Base-by-base conservation (phyloP, 1,140 invertebrate genomes). In the Cydia strobilella region DNA sequence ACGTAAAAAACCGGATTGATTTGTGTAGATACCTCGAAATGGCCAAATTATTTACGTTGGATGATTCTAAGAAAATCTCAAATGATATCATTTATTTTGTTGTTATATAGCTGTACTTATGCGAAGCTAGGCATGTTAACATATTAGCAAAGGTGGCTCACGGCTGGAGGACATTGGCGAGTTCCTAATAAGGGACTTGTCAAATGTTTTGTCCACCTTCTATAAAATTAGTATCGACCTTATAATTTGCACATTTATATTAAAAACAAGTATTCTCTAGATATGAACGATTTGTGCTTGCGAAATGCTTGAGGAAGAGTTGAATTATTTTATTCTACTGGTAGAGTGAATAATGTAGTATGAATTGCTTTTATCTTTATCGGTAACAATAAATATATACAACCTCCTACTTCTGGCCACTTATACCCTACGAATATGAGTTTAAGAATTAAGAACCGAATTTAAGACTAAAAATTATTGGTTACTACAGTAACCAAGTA, bases 101-200 rank as follows among this genome's bases (percentile, higher is more conserved):
- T 74, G 78, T 82, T 82, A 82, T 82, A 82, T 73, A 75, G 75
- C 73, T 76, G 66, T 72, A n/a, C 48, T 31, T 69, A 63, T 48
- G 42, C 39, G 13, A 18, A 71, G n/a, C n/a, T n/a, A n/a, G 39
- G 2, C 13, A 39, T 31, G 65, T 9, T 39, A 27, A 69, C 65
- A n/a, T 31, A 15, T 69, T 35, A 39, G 65, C 65, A 31, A 69
- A n/a, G 25, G 12, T 27, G 35, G 23, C 65, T 27, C 65, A 59
- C 54, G n/a, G 20, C 54, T 59, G 54, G 54, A 59, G 54, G 54
- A 23, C 54, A 59, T 20, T 23, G 54, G 54, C 54, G 54, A 23
- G 5, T 59, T 23, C 54, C 54, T 23, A 59, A 59, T 23, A 59
- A 59, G 54, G 54, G n/a, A 59, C 54, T 59, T 59, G 54, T 59